Evolutionary conservation across 2,797 vertebrate species (phyloP).

Genomic region (Echeneis naucrates): DNA sequence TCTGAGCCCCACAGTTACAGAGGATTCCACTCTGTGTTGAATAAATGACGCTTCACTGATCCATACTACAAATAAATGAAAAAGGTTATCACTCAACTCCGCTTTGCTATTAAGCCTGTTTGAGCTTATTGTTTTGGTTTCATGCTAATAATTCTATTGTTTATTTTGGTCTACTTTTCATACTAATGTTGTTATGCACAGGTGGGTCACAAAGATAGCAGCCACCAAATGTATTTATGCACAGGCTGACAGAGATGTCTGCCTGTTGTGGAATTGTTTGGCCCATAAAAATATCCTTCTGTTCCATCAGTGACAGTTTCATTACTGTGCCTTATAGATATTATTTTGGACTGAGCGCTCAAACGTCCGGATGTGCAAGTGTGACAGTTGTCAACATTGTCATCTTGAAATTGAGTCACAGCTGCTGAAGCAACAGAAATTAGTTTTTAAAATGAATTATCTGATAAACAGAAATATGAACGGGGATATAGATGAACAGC

Average conservation of each 20-base stretch:
- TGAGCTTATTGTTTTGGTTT: neutral
- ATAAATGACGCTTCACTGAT: too few relatives aligned
- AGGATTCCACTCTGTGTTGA: neutral
- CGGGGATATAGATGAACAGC: constrained; percentile 1
- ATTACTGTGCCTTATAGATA: neutral
- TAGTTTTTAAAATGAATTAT: neutral
- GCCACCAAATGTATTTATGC: neutral
- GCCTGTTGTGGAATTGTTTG: too few relatives aligned
- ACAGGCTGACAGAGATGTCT: too few relatives aligned
- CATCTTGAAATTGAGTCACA: neutral
- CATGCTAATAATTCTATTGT: neutral
- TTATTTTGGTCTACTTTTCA: too few relatives aligned
- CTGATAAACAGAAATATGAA: neutral
- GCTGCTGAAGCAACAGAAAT: neutral
- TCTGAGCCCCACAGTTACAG: too few relatives aligned
- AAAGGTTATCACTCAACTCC: too few relatives aligned
- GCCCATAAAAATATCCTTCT: too few relatives aligned
- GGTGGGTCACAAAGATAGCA: too few relatives aligned
- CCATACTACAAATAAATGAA: too few relatives aligned
- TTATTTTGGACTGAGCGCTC: too few relatives aligned
- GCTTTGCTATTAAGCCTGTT: too few relatives aligned
- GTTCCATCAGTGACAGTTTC: neutral
- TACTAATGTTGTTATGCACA: too few relatives aligned
- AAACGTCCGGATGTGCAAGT: neutral
- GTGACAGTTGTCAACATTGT: neutral